Evolutionary conservation across 2,113 vertebrate species (phyloP).

Genomic region (Orientallactaga bullata): DNA sequence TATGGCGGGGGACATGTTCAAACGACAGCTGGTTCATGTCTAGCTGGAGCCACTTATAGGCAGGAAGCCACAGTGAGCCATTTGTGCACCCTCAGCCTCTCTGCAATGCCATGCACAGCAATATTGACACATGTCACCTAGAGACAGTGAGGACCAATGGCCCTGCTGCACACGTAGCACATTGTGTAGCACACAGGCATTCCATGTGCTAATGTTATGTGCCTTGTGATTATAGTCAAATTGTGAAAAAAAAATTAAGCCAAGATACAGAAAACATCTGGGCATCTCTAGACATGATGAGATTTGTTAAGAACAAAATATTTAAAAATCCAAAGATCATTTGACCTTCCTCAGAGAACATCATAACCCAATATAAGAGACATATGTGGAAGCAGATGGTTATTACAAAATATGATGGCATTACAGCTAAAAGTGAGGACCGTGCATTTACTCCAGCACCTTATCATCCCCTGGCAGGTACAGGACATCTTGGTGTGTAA

Average conservation of each 20-base stretch:
- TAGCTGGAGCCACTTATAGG: background rate
- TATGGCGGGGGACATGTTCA: accelerated
- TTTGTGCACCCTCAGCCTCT: background rate
- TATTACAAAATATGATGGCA: background rate
- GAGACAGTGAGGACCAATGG: accelerated
- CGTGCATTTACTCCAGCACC: background rate
- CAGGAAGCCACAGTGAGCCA: accelerated
- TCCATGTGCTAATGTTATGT: no score
- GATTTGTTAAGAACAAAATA: background rate
- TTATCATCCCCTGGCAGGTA: background rate
- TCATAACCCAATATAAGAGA: background rate
- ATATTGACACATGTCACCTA: no score
- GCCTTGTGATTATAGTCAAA: no score
- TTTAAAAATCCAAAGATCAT: background rate
- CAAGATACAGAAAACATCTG: background rate
- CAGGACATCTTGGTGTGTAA: background rate
- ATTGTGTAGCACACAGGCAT: no score
- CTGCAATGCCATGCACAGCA: no score
- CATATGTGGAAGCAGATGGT: background rate
- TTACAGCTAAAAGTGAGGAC: background rate
- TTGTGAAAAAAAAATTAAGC: background rate
- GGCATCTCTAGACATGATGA: no score
- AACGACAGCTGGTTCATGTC: background rate
- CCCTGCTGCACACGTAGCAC: accelerated
- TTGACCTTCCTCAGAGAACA: background rate